Base-by-base conservation (phyloP, 2,888 invertebrate genomes). In the Itoplectis maculator region DNA sequence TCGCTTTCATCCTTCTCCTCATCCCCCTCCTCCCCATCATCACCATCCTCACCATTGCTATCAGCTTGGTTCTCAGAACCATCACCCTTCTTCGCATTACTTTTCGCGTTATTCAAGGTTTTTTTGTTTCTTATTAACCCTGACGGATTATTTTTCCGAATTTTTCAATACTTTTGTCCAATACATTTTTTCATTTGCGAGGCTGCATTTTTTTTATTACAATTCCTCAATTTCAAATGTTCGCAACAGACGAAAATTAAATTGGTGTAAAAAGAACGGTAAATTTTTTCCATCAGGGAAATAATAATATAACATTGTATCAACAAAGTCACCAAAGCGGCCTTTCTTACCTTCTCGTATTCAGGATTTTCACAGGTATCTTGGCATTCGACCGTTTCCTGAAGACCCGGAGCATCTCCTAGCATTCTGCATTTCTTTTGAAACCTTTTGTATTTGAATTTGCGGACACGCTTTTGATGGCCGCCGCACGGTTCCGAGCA, bases 401-500 rank as follows among this genome's bases (percentile, higher is more conserved):
- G 88, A 6, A 92, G 83, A 2, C 76, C 61, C n/a, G 88, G 87
- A 0, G 77, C 63, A 7, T 87, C 85, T 0, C 86, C 81, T 4
- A 84, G 85, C 6, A 81, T 61, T 45, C 77, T 88, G 80, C 92
- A 93, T 5, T 88, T 82, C 66, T 92, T 92, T 8, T 89, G 88
- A 37, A 87, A 81, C 4, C 88, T 87, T 70, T 89, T 91, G 90
- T 95, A 90, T 83, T 94, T 92, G 93, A 97, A 98, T 87, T 94
- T 93, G 68, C 98, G 95, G 37, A 94, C 95, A 86, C 98, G 95
- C 95, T 96, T 96, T 88, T 96, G 94, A 85, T 96, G 94, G 20
- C 98, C 96, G 70, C 98, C 98, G 93, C 98, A 99, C 42, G 95
- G 95, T 45, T 97, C 97, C 2, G 97, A 96, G 92, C 98, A 98